Conservation (phyloP, 1,140 invertebrate genomes). For the Drosophila willistoni region DNA sequence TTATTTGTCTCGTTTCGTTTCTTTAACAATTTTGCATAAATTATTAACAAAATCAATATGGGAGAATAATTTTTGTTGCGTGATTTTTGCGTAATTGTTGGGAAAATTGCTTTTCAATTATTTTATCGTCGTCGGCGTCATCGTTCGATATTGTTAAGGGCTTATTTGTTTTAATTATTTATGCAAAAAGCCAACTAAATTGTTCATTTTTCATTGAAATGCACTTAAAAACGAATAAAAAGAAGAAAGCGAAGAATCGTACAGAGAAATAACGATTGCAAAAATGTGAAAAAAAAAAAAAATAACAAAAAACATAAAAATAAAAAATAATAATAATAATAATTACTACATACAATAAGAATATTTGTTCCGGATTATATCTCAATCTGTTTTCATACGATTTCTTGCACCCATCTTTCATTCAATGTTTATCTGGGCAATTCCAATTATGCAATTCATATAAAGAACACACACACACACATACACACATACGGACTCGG, state of each 20-base stretch:
- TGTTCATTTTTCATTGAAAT: constrained; percentile 42
- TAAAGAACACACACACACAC: constrained; percentile 26
- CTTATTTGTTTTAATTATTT: constrained; percentile 51
- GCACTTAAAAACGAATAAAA: constrained; percentile 4
- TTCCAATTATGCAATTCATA: constrained; percentile 57
- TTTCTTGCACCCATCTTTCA: constrained; percentile 20
- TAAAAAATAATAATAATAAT: no score
- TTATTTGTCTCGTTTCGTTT: constrained; percentile 21
- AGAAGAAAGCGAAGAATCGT: neutral
- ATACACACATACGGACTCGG: constrained; percentile 25
- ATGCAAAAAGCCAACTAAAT: constrained; percentile 53
- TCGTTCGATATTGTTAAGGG: constrained; percentile 20
- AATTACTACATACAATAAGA: neutral
- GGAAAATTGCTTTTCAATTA: constrained; percentile 57
- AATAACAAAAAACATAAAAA: neutral
- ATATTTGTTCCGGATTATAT: constrained; percentile 12
- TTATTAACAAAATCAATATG: constrained; percentile 45
- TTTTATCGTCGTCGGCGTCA: constrained; percentile 11
- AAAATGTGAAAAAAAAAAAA: neutral
- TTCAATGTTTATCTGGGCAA: constrained; percentile 17
- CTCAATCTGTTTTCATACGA: constrained; percentile 26
- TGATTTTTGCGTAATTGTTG: constrained; percentile 55
- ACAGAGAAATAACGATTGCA: neutral
- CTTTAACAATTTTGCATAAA: constrained; percentile 45
- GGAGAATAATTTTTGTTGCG: neutral